Base-by-base conservation (phyloP, 2,888 invertebrate species). In the Epistrophe eligans region DNA sequence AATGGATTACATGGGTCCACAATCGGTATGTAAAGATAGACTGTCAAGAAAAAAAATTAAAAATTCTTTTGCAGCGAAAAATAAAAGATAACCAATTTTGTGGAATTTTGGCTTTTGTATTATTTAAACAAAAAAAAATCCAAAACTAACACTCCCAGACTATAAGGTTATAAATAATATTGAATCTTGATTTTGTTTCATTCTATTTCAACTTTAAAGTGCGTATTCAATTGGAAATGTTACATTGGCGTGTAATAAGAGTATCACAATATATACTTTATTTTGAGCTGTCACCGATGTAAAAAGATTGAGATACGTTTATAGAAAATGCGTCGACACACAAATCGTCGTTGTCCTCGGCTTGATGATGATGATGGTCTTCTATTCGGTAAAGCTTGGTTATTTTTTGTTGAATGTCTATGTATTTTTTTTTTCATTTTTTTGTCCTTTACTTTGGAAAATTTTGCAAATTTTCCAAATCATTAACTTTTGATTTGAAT, bases 401-500 rank as follows among this genome's bases (percentile, higher is more conserved):
- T 67, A 50, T 32, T 64, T 67, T 67, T 67, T 67, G 66, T 48
- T 35, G 32, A 32, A 32, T 17, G 0, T 62, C 28, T 7, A 35
- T 67, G 8, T 24, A 7, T 7, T 4, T 1, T 19, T 19, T 52
- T 19, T 67, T 50, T 52, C n/a, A n/a, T n/a, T 35, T 48, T 48
- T 19, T 8, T 35, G 10, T 50, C 19, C 10, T 43, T 32, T 76
- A 48, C 70, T 70, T 70, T 64, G 62, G 32, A 35, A 72, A 77
- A 52, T 79, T 79, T 79, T 73, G 71, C 88, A 89, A 89, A 89
- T 90, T 90, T 90, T 90, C 90, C 90, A 89, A 89, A 88, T 90
- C 90, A 90, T 90, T 90, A 89, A 89, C 70, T 90, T 89, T 90
- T 89, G 90, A 90, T 89, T 89, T 89, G 89, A 89, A 89, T 90